A percentile compares a stretch with the other conserved stretches of the same genome.
These are phyloP conservation scores for Jaculus jaculus DNA, from an alignment of 2,113 vertebrate genomes.

Conservation along the genomic window DNA sequence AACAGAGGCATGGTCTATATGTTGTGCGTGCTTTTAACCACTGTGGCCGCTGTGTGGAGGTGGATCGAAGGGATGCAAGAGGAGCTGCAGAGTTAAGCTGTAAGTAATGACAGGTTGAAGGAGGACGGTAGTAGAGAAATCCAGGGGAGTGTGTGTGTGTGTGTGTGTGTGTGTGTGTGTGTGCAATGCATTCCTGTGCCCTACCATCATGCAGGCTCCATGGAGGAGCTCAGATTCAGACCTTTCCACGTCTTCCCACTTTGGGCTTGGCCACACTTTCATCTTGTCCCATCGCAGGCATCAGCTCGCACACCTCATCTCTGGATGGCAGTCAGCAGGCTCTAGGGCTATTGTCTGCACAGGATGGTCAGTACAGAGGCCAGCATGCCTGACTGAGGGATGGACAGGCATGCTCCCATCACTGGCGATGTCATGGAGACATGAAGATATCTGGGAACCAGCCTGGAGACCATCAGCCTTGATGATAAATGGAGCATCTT, in stretches of 20 bases:
- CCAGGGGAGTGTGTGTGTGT: not conserved
- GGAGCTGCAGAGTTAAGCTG: not conserved
- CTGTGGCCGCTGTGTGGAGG: not conserved
- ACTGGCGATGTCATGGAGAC: not conserved
- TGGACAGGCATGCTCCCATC: not conserved
- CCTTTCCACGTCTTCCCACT: not conserved
- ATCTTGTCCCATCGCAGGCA: not conserved
- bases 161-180: not conserved
- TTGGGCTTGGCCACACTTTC: not conserved
- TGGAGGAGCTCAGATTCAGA: not conserved
- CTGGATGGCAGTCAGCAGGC: rapidly evolving
- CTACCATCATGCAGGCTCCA: not conserved
- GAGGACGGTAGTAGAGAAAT: not conserved
- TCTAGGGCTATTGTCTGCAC: not conserved
- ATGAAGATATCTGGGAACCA: not conserved
- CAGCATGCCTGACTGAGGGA: not conserved
- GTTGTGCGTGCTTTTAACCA: not conserved
- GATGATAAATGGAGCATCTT: not conserved
- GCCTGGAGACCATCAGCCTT: not conserved
- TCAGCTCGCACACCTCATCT: not conserved
- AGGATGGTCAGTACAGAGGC: not conserved
- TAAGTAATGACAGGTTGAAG: not conserved
- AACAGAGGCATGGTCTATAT: not conserved
- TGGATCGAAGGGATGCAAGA: not conserved
- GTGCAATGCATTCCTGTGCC: not conserved